These are phyloP conservation scores for Babyrousa celebensis DNA, from an alignment of 2,797 vertebrate genomes.

Conservation along the genomic window DNA sequence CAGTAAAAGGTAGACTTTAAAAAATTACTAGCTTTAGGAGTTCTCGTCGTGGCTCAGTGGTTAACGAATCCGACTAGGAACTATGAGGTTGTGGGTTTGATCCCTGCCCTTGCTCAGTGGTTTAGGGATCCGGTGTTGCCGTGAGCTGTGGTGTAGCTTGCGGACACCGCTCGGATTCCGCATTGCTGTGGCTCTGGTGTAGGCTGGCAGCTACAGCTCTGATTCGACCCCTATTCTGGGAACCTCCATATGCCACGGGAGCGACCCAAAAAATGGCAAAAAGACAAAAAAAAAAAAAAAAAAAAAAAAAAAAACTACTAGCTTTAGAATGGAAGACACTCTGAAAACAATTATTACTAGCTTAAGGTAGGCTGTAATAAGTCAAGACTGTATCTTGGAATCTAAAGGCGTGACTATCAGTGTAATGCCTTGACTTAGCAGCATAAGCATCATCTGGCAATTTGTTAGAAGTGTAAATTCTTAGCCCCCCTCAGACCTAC, in stretches of 20 bases:
- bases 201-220: no score
- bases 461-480: slow-evolving; percentile 24
- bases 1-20: background rate
- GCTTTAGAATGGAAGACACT: background rate
- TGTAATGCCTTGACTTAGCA: background rate
- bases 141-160: no score
- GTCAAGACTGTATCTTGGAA: background rate
- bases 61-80: no score
- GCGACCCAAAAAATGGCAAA: no score
- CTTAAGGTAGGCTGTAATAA: background rate
- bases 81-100: no score
- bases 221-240: no score
- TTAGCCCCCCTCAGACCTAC: background rate
- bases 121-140: no score
- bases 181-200: no score
- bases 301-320: background rate
- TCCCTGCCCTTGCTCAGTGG: no score
- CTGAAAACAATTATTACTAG: background rate
- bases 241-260: no score
- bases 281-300: background rate
- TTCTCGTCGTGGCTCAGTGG: no score
- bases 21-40: background rate
- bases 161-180: no score
- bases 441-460: background rate
- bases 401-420: background rate